phyloP scores from a whole-genome alignment of 2,113 vertebrate genomes.

The Argyrosomus japonicus region DNA sequence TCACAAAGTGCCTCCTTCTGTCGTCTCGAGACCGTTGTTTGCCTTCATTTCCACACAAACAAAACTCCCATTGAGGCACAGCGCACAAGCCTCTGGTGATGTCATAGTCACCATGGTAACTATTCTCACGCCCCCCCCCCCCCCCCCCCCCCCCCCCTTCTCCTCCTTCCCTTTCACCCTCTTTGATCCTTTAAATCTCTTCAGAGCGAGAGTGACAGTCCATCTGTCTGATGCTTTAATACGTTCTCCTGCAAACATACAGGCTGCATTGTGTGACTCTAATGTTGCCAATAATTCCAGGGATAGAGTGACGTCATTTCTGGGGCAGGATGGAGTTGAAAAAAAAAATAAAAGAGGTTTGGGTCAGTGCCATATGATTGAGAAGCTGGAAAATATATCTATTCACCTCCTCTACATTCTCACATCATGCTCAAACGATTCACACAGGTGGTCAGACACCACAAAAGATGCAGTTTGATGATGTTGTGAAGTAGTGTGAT shows the following conservation, averaged over 20 bases:
- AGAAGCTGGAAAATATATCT: conserved; percentile 8
- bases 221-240: conserved; percentile 47
- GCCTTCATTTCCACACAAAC: conserved; percentile 64
- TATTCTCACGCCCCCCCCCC: conserved; percentile 68
- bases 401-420: neutral
- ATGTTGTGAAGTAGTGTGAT: too few species aligned
- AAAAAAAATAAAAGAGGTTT: neutral
- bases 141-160: conserved; percentile 30
- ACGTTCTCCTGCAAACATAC: conserved; percentile 30
- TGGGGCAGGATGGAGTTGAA: neutral
- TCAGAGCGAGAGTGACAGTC: conserved; percentile 68
- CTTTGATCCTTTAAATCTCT: conserved; percentile 71
- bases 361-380: neutral
- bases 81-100: conserved; percentile 64
- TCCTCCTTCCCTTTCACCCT: conserved; percentile 51
- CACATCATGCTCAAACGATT: neutral
- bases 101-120: conserved; percentile 81
- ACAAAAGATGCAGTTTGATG: too few species aligned
- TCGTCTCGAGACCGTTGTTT: conserved; percentile 49
- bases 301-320: conserved; percentile 4
- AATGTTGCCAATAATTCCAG: conserved; percentile 18
- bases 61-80: conserved; percentile 67
- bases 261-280: conserved; percentile 28
- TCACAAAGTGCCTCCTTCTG: conserved; percentile 52
- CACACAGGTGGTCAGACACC: conserved; percentile 32